Base-by-base conservation (phyloP, 1,140 invertebrate species). In the Magallana gigas region DNA sequence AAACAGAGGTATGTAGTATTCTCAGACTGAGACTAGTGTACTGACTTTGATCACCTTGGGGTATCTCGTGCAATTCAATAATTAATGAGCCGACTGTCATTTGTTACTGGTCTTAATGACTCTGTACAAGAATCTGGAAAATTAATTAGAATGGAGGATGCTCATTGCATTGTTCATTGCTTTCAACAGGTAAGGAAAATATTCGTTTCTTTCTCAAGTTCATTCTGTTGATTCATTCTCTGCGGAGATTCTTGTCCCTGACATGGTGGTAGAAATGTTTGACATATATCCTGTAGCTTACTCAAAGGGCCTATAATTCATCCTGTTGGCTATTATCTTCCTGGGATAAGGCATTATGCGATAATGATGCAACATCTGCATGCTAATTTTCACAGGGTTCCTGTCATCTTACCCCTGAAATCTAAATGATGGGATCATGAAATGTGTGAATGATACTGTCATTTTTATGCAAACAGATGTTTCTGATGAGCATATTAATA, bases 1-100 rank as follows among this genome's bases (percentile, higher is more conserved):
- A 11, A 76, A 12, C 8, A 29, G 68, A 76, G 68, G 36, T 29
- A 76, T 76, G 68, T 29, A 76, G 12, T 29, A 76, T 5, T 4
- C 36, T 48, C 36, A 48, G 36, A 48, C 36, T 2, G 36, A 48
- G 36, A 48, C 36, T 23, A 48, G 36, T 5, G 3, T 48, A 48
- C 23, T 36, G 68, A 76, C 68, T 76, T 76, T 76, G 68, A 76
- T 76, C 68, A 76, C 68, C 68, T 76, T 76, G 68, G 60, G 68
- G 68, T 76, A 76, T 76, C 68, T 23, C 68, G 36, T 76, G 68
- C 68, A 76, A 29, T 76, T 76, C 68, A 76, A 76, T 76, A 29
- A 76, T 76, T 76, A 23, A 76, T 76, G 68, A 76, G 36, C 23
- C 23, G 36, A 76, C 68, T 76, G 68, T 76, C 68, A 76, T 76